Base-by-base conservation (phyloP, 2,797 vertebrate genomes). In the Poeciliopsis gracilis region DNA sequence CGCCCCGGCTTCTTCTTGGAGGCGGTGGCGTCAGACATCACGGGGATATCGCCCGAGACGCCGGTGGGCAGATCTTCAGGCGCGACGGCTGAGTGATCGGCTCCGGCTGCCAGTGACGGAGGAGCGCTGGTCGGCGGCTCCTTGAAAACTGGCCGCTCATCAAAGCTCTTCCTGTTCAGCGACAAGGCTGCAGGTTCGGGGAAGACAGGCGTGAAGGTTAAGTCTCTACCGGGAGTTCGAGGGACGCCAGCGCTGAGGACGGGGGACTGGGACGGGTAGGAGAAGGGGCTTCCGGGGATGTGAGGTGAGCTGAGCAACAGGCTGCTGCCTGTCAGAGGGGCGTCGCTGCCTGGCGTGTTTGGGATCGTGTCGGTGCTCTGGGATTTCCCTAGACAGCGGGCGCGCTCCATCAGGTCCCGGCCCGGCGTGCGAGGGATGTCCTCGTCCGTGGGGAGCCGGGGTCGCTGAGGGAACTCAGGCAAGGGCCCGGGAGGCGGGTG, bases 121-220 rank as follows among this genome's bases (percentile, higher is more conserved):
- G 93, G 94, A 84, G 91, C 87, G 87, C 95, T 95, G 86, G 92
- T 71, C 16, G 95, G 93, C 10, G 97, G 97, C 88, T 97, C 97
- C 94, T 97, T 97, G 84, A 97, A 97, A 11, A 94, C 80, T 2
- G 94, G 89, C 84, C 96, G 96, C 74, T 97, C 96, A 0, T 97
- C 94, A 23, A 95, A 92, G 79, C 97, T 96, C 2, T 98, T 98
- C 84, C 97, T 96, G 86, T 95, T 96, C 28, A 97, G 94, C 38
- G 95, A 95, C 28, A 97, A 94, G 43, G 95, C 95, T 57, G 96
- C 86, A 74, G 97, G 93, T 91, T 99, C 98, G 0, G 97, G 97
- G 93, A 99, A 99, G 90, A 97, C 97, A n/a, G 97, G 97, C 0
- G 97, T 95, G 92, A 99, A 99, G 79, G 94, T 98, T 90, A 99